Conservation (phyloP, 2,888 invertebrate species). For the Lobophora halterata region DNA sequence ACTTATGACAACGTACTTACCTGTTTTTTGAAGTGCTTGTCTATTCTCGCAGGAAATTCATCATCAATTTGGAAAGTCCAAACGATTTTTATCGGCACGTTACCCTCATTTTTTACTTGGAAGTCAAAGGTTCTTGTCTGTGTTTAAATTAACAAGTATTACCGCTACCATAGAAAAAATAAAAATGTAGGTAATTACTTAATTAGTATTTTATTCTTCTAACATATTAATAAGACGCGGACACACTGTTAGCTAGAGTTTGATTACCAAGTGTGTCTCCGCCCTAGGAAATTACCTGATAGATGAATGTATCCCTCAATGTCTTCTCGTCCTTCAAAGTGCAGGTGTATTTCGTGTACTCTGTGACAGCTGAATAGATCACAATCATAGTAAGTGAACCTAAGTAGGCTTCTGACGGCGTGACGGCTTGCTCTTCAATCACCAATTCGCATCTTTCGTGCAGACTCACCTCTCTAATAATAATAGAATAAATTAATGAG, state of each 20-base stretch:
- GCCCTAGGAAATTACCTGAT: too few species aligned
- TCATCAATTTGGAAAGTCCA: slow-evolving; percentile 69
- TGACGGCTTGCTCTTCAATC: slow-evolving; percentile 50
- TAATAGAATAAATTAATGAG: not conserved
- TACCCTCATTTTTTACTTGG: slow-evolving; percentile 58
- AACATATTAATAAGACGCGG: too few species aligned
- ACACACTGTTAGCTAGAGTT: too few species aligned
- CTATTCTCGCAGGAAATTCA: slow-evolving; percentile 62
- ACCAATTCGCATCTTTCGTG: slow-evolving; percentile 54
- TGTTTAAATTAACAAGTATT: too few species aligned
- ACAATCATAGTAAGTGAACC: slow-evolving; percentile 64
- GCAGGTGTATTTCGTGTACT: slow-evolving; percentile 74
- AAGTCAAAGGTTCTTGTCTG: slow-evolving; percentile 62
- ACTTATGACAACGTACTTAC: slow-evolving; percentile 2
- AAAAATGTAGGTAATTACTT: too few species aligned
- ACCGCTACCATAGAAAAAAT: too few species aligned
- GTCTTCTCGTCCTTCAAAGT: slow-evolving; percentile 56
- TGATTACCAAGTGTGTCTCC: too few species aligned
- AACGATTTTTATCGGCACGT: slow-evolving; percentile 60
- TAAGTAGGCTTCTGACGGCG: slow-evolving; percentile 36
- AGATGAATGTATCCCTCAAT: slow-evolving; percentile 80
- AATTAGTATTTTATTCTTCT: too few species aligned
- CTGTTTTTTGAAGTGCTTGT: slow-evolving; percentile 41
- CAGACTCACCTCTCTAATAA: slow-evolving; percentile 47
- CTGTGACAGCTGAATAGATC: slow-evolving; percentile 72